Evolutionary conservation across 2,113 vertebrate genomes (phyloP).

Genomic region (Protobothrops mucrosquamatus): DNA sequence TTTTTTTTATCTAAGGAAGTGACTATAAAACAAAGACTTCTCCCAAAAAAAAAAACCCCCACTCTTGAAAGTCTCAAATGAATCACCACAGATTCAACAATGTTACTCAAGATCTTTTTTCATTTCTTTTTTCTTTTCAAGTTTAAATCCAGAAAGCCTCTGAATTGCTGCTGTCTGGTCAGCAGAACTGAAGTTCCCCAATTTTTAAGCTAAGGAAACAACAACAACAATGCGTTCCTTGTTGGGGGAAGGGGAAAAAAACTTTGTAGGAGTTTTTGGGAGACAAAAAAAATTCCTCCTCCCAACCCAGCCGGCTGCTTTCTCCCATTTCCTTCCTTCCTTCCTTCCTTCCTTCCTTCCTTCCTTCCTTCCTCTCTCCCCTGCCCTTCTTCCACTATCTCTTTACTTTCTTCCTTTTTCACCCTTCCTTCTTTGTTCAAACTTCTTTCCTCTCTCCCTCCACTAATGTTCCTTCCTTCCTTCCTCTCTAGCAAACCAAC

Average conservation of each 20-base stretch:
- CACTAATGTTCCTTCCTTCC: too few species aligned
- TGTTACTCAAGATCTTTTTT: not conserved
- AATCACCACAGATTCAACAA: not conserved
- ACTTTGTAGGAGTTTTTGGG: not conserved
- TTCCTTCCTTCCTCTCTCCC: too few species aligned
- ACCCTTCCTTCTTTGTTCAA: too few species aligned
- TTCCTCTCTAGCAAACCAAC: too few species aligned
- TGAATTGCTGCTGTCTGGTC: not conserved
- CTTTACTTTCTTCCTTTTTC: too few species aligned
- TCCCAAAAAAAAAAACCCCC: too few species aligned
- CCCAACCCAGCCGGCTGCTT: not conserved
- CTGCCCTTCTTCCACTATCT: too few species aligned
- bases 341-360: too few species aligned
- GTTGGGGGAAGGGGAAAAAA: not conserved
- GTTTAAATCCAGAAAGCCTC: not conserved
- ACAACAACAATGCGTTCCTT: not conserved
- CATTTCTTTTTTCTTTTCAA: not conserved
- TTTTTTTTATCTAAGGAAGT: not conserved
- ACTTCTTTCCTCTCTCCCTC: too few species aligned
- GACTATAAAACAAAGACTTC: not conserved
- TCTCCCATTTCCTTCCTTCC: too few species aligned
- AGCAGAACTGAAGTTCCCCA: not conserved
- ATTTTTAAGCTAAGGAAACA: not conserved
- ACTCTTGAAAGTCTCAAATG: not conserved
- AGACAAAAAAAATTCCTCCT: not conserved